Evolutionary conservation across 2,888 invertebrate genomes (phyloP).

Genomic region (Nebria brevicollis): DNA sequence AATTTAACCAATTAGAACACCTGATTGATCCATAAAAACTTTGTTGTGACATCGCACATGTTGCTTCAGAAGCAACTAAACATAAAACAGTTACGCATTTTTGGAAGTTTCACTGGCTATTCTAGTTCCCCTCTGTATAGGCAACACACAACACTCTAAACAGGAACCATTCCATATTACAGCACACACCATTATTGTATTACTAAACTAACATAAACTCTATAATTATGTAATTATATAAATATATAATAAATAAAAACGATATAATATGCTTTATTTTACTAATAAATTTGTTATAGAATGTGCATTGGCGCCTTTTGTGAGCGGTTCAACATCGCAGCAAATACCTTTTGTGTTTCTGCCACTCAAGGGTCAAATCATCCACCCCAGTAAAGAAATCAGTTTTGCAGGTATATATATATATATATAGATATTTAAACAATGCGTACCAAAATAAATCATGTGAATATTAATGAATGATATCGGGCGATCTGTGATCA

Average conservation of each 20-base stretch:
- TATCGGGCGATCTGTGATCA: background rate
- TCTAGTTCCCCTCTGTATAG: too few relatives aligned
- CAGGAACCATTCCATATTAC: too few relatives aligned
- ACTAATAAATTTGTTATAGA: slow-evolving; percentile 64
- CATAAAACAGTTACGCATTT: too few relatives aligned
- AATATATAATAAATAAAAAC: background rate
- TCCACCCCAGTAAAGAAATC: slow-evolving; percentile 88
- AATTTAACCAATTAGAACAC: background rate
- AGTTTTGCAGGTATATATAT: slow-evolving; percentile 72
- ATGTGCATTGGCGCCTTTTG: slow-evolving; percentile 81
- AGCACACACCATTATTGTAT: too few relatives aligned
- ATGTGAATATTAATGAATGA: background rate
- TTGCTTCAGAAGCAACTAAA: too few relatives aligned
- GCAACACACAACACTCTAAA: too few relatives aligned
- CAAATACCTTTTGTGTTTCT: slow-evolving; percentile 87
- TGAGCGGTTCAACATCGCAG: slow-evolving; percentile 75
- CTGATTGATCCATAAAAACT: background rate
- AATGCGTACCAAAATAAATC: too few relatives aligned
- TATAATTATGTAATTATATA: too few relatives aligned
- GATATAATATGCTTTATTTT: background rate
- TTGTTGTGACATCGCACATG: background rate
- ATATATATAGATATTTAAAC: background rate
- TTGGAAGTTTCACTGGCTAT: too few relatives aligned
- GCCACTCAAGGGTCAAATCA: slow-evolving; percentile 86
- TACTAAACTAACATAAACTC: too few relatives aligned